Percentiles rank a stretch among this genome's conserved stretches.
Conservation (phyloP, 2,888 invertebrate genomes). For the Sipha maydis region DNA sequence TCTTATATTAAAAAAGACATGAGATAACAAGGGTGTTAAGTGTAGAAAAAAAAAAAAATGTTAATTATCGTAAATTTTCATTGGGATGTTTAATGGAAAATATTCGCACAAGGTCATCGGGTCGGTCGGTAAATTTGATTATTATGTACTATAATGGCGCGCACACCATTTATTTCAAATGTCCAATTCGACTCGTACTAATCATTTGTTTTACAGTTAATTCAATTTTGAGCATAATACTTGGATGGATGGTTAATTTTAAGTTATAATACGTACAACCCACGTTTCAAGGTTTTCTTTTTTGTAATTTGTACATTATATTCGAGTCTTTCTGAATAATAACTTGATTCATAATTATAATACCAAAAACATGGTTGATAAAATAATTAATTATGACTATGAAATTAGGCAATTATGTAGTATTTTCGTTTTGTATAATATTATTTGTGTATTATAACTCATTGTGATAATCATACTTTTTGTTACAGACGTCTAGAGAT, state of each 20-base stretch:
- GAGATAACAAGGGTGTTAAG: not conserved
- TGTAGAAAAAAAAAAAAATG: not conserved
- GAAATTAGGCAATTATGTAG: not conserved
- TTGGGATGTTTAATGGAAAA: slow-evolving; percentile 1
- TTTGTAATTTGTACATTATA: not conserved
- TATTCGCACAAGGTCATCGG: slow-evolving; percentile 6
- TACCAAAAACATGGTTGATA: slow-evolving; percentile 1
- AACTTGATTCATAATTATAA: not conserved
- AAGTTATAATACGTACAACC: slow-evolving; percentile 11
- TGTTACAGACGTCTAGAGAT: slow-evolving; percentile 69
- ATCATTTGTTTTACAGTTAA: slow-evolving; percentile 39
- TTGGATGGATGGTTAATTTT: slow-evolving; percentile 11
- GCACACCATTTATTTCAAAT: not conserved
- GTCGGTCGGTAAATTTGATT: not conserved
- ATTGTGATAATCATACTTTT: slow-evolving; percentile 15
- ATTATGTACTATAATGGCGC: not conserved
- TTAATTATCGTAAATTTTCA: slow-evolving; percentile 13
- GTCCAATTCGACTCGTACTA: not conserved
- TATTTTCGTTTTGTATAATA: not conserved
- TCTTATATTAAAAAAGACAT: not conserved
- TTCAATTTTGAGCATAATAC: slow-evolving; percentile 19
- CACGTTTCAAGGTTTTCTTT: slow-evolving; percentile 43
- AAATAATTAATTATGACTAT: not conserved
- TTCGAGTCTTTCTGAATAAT: not conserved
- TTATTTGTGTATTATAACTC: not conserved